phyloP scores from a whole-genome alignment of 2,113 vertebrate species.

The Australoheros scitulus region DNA sequence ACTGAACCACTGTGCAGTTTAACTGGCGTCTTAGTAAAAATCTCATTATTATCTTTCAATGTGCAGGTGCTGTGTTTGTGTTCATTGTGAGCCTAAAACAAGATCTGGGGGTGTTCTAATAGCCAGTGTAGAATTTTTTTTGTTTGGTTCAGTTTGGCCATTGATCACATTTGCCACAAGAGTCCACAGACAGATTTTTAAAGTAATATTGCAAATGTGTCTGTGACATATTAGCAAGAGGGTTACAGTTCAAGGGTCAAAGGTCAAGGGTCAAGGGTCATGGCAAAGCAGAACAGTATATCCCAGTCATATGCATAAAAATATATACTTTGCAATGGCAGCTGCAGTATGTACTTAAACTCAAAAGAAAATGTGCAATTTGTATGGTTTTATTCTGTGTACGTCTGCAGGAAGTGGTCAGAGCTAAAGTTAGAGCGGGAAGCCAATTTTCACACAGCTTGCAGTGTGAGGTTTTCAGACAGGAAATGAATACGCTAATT shows the following conservation, averaged over 20 bases:
- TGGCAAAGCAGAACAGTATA: background rate
- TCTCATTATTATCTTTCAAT: background rate
- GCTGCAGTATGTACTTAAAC: background rate
- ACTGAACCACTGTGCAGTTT: background rate
- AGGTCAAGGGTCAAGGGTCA: background rate
- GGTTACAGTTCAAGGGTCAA: background rate
- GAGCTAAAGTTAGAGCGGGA: slow-evolving; percentile 4
- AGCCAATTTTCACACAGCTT: background rate
- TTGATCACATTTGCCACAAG: background rate
- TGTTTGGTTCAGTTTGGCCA: background rate
- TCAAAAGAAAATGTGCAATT: background rate
- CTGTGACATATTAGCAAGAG: background rate
- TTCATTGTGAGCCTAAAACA: background rate
- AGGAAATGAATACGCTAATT: slow-evolving; percentile 10
- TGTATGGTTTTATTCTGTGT: background rate
- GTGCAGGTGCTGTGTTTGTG: background rate
- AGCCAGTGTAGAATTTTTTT: background rate
- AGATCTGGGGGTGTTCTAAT: background rate
- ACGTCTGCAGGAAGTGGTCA: slow-evolving; percentile 36
- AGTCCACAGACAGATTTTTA: background rate
- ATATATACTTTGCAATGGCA: background rate
- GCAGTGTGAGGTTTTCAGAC: background rate
- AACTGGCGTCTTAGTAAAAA: background rate
- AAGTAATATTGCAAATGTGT: background rate
- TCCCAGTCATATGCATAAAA: background rate